Conservation (phyloP, 1,140 invertebrate genomes). For the Telenomus remus region DNA sequence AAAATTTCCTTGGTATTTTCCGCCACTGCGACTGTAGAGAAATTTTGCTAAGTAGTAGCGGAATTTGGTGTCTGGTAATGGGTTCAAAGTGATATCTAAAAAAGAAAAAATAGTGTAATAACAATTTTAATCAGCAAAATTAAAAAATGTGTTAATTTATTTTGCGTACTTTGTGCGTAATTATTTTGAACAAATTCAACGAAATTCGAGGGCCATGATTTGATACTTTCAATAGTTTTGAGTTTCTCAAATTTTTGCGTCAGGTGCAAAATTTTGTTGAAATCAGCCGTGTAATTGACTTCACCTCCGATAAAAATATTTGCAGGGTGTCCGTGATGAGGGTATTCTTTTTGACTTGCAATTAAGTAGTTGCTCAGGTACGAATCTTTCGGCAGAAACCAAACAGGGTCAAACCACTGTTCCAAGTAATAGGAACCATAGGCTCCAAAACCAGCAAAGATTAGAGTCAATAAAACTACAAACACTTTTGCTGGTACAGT, state of each 20-base stretch:
- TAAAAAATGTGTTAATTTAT: neutral
- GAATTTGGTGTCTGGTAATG: conserved; percentile 76
- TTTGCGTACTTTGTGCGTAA: conserved; percentile 69
- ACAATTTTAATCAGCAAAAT: too few species aligned
- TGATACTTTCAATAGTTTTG: conserved; percentile 77
- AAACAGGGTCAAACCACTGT: conserved; percentile 86
- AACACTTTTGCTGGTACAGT: conserved; percentile 78
- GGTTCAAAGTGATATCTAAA: conserved; percentile 61
- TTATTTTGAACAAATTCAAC: conserved; percentile 77
- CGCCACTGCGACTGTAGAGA: conserved; percentile 81
- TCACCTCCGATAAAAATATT: conserved; percentile 80
- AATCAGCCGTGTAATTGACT: conserved; percentile 80
- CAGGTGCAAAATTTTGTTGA: conserved; percentile 78
- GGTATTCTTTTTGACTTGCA: conserved; percentile 78
- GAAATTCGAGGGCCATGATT: conserved; percentile 80
- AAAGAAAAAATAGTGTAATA: conserved; percentile 16
- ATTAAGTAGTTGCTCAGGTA: conserved; percentile 81
- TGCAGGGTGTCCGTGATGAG: conserved; percentile 80
- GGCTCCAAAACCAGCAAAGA: conserved; percentile 78
- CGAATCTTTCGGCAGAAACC: conserved; percentile 84
- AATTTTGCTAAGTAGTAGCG: conserved; percentile 81
- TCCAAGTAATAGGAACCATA: conserved; percentile 79
- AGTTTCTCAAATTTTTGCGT: conserved; percentile 75
- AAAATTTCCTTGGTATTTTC: conserved; percentile 82
- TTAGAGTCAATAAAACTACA: conserved; percentile 77